These are phyloP conservation scores for Helleia helle DNA, from an alignment of 2,888 invertebrate species.

Conservation along the genomic window DNA sequence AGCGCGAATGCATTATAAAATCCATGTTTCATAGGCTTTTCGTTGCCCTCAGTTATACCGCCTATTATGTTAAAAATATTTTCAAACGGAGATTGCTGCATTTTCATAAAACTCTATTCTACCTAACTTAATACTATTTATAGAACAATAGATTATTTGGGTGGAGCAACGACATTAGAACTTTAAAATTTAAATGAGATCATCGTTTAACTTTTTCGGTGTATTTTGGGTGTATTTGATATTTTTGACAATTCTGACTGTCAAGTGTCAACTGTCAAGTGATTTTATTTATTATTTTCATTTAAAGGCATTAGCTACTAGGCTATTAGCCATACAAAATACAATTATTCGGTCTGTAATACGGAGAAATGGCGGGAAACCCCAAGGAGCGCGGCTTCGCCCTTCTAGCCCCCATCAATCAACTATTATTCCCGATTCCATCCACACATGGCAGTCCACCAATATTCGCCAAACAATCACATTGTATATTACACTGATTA, in stretches of 20 bases:
- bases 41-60: slow-evolving; percentile 82
- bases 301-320: no score
- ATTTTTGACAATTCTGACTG: not conserved
- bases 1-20: slow-evolving; percentile 91
- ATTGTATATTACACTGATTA: no score
- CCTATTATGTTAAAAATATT: slow-evolving; percentile 80
- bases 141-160: not conserved
- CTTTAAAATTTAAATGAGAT: slow-evolving; percentile 7
- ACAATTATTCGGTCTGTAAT: no score
- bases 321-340: no score
- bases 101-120: slow-evolving; percentile 18
- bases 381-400: no score
- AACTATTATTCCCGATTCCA: no score
- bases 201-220: not conserved
- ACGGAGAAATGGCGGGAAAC: no score
- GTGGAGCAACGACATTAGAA: slow-evolving; percentile 9
- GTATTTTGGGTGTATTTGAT: no score
- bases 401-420: no score
- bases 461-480: no score
- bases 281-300: no score
- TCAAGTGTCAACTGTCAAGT: not conserved
- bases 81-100: slow-evolving; percentile 76
- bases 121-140: slow-evolving; percentile 15
- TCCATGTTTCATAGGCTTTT: slow-evolving; percentile 93
- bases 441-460: no score